Evolutionary conservation across 2,113 vertebrate genomes (phyloP).

Genomic region (Rattus norvegicus): DNA sequence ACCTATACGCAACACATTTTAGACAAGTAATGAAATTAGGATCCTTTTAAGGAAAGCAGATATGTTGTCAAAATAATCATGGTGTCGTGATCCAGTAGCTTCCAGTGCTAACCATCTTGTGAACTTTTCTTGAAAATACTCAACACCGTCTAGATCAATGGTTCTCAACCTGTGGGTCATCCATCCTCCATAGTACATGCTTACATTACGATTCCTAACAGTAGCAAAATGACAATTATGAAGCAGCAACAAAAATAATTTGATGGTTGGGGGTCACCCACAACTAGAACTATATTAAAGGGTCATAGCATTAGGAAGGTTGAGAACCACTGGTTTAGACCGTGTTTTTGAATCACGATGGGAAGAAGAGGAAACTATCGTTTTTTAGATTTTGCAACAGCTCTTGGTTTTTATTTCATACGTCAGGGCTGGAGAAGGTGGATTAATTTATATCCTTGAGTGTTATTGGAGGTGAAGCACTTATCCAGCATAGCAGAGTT

Average conservation of each 20-base stretch:
- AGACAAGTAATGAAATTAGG: not conserved
- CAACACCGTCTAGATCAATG: not conserved
- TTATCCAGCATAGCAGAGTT: not conserved
- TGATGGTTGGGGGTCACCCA: not conserved
- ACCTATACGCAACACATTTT: not conserved
- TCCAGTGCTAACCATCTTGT: not conserved
- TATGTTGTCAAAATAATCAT: not conserved
- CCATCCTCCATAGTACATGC: not conserved
- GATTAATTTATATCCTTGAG: conserved; percentile 43
- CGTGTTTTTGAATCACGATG: not conserved
- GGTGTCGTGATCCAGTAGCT: not conserved
- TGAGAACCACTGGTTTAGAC: not conserved
- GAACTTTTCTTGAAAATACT: not conserved
- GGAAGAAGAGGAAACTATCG: not conserved
- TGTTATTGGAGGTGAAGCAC: conserved; percentile 38
- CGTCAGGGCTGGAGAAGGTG: conserved; percentile 28
- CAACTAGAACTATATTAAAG: not conserved
- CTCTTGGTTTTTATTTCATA: conserved; percentile 53
- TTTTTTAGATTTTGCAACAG: not conserved
- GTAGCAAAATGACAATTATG: not conserved
- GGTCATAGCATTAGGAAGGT: not conserved
- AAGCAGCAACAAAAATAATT: not conserved
- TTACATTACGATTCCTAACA: not conserved
- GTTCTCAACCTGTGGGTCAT: not conserved
- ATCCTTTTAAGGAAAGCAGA: not conserved